phyloP scores from a whole-genome alignment of 1,140 invertebrate species.

The Philopotamus ludificatus region DNA sequence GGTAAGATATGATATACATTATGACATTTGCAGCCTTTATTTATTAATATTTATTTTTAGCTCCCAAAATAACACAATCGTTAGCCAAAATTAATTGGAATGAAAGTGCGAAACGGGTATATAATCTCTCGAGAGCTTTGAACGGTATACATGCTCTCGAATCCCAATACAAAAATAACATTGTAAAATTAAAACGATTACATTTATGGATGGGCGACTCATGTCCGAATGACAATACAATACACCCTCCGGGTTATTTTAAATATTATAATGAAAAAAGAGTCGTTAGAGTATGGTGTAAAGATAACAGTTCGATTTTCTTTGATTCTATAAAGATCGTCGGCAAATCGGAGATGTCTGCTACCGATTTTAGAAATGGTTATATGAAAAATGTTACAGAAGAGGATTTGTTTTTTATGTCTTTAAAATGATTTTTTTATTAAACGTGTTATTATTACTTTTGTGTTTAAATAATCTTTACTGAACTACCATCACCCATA shows the following conservation, averaged over 20 bases:
- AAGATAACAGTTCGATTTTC: constrained; percentile 58
- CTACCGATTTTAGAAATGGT: constrained; percentile 68
- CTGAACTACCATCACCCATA: too few species aligned
- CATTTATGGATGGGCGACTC: constrained; percentile 43
- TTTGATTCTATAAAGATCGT: constrained; percentile 59
- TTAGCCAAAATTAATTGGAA: constrained; percentile 66
- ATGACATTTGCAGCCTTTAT: background rate
- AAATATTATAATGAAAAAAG: constrained; percentile 56
- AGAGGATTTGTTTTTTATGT: too few species aligned
- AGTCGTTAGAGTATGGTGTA: constrained; percentile 60
- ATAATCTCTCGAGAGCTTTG: constrained; percentile 66
- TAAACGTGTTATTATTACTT: too few species aligned
- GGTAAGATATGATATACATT: too few species aligned
- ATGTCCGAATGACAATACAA: constrained; percentile 15
- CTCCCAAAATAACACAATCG: constrained; percentile 65
- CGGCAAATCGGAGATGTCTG: constrained; percentile 61
- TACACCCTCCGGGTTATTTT: constrained; percentile 49
- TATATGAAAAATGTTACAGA: constrained; percentile 59
- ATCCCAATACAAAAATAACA: constrained; percentile 59
- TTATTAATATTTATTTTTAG: constrained; percentile 48
- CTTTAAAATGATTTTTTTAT: too few species aligned
- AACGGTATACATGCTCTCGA: constrained; percentile 62
- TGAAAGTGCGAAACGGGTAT: constrained; percentile 61
- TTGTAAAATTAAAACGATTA: constrained; percentile 41
- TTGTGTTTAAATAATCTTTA: too few species aligned